These are phyloP conservation scores for Mastomys coucha DNA, from an alignment of 2,113 vertebrate species.

Conservation along the genomic window DNA sequence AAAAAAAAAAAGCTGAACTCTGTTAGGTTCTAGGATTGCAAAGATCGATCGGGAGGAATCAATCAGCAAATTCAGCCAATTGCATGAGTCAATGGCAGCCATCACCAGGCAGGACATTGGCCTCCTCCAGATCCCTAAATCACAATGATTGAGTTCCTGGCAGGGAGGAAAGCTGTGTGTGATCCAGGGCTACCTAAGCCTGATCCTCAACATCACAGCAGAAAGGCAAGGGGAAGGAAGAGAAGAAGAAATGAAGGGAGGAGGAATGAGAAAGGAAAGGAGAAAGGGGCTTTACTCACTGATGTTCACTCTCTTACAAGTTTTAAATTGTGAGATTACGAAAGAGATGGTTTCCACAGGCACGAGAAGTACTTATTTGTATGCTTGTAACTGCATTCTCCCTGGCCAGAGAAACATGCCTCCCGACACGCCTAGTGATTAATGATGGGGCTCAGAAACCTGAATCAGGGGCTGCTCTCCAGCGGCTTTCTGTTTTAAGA, in stretches of 20 bases:
- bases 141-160: neutral
- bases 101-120: neutral
- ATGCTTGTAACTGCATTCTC: slow-evolving; percentile 29
- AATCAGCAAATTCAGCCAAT: neutral
- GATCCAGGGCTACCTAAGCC: neutral
- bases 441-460: slow-evolving; percentile 25
- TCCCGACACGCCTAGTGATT: slow-evolving; percentile 37
- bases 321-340: slow-evolving; percentile 11
- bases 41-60: neutral
- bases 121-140: neutral
- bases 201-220: neutral
- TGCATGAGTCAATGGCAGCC: neutral
- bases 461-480: slow-evolving; percentile 51
- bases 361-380: neutral
- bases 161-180: neutral
- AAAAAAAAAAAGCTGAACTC: neutral
- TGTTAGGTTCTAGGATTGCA: neutral
- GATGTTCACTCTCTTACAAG: neutral
- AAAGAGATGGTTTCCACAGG: neutral
- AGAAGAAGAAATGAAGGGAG: fast-evolving
- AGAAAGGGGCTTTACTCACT: neutral
- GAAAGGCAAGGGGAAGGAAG: neutral
- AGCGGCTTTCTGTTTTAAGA: slow-evolving; percentile 47
- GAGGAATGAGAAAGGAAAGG: neutral
- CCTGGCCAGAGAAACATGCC: slow-evolving; percentile 33